phyloP scores from a whole-genome alignment of 1,140 invertebrate genomes.

The Caenorhabditis inopinata region DNA sequence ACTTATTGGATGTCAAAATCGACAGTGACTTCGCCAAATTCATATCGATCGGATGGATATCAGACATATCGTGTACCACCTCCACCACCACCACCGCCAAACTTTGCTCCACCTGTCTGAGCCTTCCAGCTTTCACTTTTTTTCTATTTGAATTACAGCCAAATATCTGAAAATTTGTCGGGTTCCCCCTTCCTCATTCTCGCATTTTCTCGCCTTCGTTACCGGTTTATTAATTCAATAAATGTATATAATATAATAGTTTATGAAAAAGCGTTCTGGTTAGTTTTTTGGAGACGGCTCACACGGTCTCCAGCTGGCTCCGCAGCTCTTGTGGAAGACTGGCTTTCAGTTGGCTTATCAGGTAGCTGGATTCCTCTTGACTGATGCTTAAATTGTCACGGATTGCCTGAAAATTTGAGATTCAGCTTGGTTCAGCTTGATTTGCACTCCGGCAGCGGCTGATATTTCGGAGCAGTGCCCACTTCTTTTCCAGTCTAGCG shows the following conservation, averaged over 20 bases:
- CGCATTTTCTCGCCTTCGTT: too few species aligned
- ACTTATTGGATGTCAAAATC: constrained; percentile 19
- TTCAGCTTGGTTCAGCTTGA: too few species aligned
- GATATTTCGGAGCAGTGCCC: too few species aligned
- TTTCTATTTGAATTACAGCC: neutral
- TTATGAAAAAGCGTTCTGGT: too few species aligned
- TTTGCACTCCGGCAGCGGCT: too few species aligned
- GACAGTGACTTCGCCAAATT: neutral
- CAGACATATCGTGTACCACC: neutral
- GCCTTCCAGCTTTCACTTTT: neutral
- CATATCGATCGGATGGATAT: neutral
- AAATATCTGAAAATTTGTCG: too few species aligned
- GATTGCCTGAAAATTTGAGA: constrained; percentile 4
- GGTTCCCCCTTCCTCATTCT: neutral
- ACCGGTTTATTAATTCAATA: neutral
- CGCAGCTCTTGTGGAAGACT: constrained; percentile 11
- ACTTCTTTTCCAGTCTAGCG: too few species aligned
- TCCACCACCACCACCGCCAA: neutral
- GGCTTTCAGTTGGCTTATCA: neutral
- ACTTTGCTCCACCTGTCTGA: neutral
- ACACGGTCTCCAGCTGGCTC: neutral
- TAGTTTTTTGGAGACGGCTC: too few species aligned
- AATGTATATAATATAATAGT: too few species aligned
- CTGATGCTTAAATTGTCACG: constrained; percentile 4
- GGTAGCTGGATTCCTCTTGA: neutral